Percentiles rank a stretch among this genome's conserved stretches.
Evolutionary conservation across 2,888 invertebrate genomes (phyloP).

Genomic region (Macrophya annulata): DNA sequence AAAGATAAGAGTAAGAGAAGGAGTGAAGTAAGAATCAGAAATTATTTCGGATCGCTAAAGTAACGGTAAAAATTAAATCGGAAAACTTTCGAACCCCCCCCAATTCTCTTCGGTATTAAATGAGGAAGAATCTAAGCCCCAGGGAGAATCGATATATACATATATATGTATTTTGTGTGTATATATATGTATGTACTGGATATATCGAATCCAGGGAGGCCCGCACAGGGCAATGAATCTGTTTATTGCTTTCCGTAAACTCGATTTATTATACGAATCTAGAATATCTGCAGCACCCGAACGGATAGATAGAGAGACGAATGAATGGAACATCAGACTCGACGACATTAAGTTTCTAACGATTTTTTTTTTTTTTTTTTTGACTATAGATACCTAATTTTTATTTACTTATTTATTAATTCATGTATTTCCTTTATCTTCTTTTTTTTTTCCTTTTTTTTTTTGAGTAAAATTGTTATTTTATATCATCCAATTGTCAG

Average conservation of each 20-base stretch:
- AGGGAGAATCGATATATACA: background rate
- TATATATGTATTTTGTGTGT: no score
- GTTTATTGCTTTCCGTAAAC: conserved; percentile 65
- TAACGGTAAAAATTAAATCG: conserved; percentile 69
- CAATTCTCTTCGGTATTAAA: background rate
- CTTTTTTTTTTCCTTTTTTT: background rate
- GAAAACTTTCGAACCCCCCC: conserved; percentile 63
- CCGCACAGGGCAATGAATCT: conserved; percentile 64
- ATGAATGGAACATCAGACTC: background rate
- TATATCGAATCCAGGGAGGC: conserved; percentile 3
- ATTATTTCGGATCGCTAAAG: background rate
- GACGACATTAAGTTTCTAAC: background rate
- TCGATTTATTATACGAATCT: conserved; percentile 41
- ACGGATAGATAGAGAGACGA: background rate
- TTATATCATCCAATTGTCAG: no score
- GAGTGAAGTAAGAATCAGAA: background rate
- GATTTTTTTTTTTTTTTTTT: background rate
- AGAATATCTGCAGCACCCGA: conserved; percentile 39
- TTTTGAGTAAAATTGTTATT: no score
- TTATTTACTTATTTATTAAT: background rate
- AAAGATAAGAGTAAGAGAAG: background rate
- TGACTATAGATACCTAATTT: no score
- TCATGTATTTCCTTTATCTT: no score
- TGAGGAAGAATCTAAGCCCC: background rate
- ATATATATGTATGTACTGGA: background rate